Conservation (phyloP, 2,888 invertebrate genomes). For the Drosophila multiciliata region DNA sequence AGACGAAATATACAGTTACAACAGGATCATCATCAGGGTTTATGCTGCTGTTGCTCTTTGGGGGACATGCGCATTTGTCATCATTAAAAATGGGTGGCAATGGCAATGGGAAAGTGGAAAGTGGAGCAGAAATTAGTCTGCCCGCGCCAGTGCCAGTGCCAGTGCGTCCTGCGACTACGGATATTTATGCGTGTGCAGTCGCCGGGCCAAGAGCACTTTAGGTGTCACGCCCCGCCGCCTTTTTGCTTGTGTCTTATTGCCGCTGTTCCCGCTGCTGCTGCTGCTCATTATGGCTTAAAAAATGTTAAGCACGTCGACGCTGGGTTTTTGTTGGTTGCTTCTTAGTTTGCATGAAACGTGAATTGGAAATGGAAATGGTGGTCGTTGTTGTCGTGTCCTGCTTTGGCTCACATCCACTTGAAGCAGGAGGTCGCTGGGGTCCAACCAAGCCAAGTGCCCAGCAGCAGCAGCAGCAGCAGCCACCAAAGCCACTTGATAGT, state of each 20-base stretch:
- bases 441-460: slow-evolving; percentile 53
- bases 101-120: slow-evolving; percentile 25
- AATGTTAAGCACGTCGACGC: slow-evolving; percentile 76
- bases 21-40: slow-evolving; percentile 19
- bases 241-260: slow-evolving; percentile 55
- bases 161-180: slow-evolving; percentile 36
- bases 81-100: slow-evolving; percentile 64
- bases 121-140: slow-evolving; percentile 63
- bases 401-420: slow-evolving; percentile 53
- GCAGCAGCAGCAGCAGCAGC: slow-evolving; percentile 28
- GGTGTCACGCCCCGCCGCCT: slow-evolving; percentile 69
- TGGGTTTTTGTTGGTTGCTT: slow-evolving; percentile 48
- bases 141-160: no score
- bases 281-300: slow-evolving; percentile 76
- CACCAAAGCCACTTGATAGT: slow-evolving; percentile 76
- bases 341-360: slow-evolving; percentile 35
- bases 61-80: slow-evolving; percentile 69
- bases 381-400: slow-evolving; percentile 13
- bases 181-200: slow-evolving; percentile 78
- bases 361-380: neutral
- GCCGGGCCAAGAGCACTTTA: slow-evolving; percentile 51
- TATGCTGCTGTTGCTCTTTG: neutral
- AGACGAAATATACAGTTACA: slow-evolving; percentile 49
- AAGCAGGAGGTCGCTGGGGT: slow-evolving; percentile 53
- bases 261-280: slow-evolving; percentile 13